Evolutionary conservation across 2,888 invertebrate genomes (phyloP), one percentile per base, ranked within the genome.

Genomic region (Stomorhina lunata): DNA sequence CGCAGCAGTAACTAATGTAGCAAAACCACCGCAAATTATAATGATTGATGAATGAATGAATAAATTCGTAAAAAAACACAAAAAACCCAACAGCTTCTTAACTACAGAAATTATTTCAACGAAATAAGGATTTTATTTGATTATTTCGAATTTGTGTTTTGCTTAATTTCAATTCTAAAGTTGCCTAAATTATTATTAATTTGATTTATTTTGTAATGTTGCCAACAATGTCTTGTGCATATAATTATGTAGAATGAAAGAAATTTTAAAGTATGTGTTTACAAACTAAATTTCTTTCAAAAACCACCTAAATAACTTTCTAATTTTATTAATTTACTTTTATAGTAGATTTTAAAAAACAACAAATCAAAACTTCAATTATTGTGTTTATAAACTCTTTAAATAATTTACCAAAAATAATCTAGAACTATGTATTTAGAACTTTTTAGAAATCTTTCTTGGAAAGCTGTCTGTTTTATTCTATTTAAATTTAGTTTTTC

Each of bases 1-100:
- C 80, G 68, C 84, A 69, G 29, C 84, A 79, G 72, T 83, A 78
- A 82, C 85, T 79, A 85, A 76, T 86, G 81, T 85, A 87, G 86
- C 87, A 85, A 88, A 89, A 88, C 90, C 90, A 90, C 90, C 91
- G 87, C 90, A 90, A 87, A 89, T 89, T 84, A 88, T 91, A 86
- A 88, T 88, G 87, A 86, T 90, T 87, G 90, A 90, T 86, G 90
- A 90, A 86, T 81, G 84, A 80, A 79, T 81, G 61, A 84, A 68
- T 72, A 80, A 83, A 84, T 78, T 79, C 80, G 63, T 79, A 75
- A 71, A 72, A 68, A 78, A 65, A 66, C 61, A 43, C 32, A 68
- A 65, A 75, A 85, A 76, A 81, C 53, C 71, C 75, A 73, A 80
- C 25, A 72, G 34, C 27, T 7, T 53, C 10, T 59, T 81, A 66